Evolutionary conservation across 1,140 invertebrate genomes (phyloP), one percentile per base, ranked within the genome.

Genomic region (Heterodera carotae): DNA sequence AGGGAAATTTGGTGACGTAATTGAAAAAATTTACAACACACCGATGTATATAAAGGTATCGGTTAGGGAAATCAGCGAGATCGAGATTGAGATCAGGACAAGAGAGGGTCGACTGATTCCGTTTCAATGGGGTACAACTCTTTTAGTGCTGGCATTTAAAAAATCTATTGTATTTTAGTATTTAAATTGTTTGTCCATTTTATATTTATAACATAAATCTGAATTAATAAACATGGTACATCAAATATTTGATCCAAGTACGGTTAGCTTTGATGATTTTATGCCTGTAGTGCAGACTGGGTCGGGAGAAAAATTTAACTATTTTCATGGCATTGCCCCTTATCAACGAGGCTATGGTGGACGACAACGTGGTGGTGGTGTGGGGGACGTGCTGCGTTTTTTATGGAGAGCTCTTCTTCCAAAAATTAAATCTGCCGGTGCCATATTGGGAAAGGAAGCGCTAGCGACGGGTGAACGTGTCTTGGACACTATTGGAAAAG

Each of bases 321-420:
- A 71, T 39, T 71, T 71, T 59, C 33, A 39, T 36, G 69, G 69
- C 22, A 43, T 53, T 27, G 22, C 33, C 12, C 43, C 31, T 29
- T 48, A 71, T 22, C 69, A 71, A 48, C 43, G 69, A 27, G 69
- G 69, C 5, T 39, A 36, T 18, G 69, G 68, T 18, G 27, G 71
- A 0, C 18, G 73, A 5, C 71, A 72, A 25, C 18, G 25, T 22
- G 71, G 75, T 77, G 71, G 53, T 12, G 71, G 71, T 3, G 27
- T 73, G 18, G 71, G 71, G 2, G 62, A 73, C 53, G 53, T 73
- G 27, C 15, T 73, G 12, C 64, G 62, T 2, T 36, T 53, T 8
- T 31, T 71, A 39, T 31, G 33, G 43, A 39, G 69, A 29, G 33
- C 69, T n/a, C 18, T 71, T 22, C 27, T 43, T 12, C 69, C 31